These are phyloP conservation scores for Prochilodus magdalenae DNA, from an alignment of 2,113 vertebrate genomes.

Conservation along the genomic window DNA sequence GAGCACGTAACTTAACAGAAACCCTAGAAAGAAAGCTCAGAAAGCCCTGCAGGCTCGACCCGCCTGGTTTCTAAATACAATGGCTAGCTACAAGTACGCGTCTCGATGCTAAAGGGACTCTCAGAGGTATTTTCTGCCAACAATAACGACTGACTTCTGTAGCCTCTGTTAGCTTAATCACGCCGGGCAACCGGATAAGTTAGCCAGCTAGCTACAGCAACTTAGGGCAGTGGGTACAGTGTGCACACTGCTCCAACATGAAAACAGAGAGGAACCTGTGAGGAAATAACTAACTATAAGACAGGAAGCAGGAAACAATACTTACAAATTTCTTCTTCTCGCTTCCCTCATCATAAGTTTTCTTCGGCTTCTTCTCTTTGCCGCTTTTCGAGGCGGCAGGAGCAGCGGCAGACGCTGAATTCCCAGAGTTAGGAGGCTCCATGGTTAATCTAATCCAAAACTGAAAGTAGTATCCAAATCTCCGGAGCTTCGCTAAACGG, in stretches of 20 bases:
- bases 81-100: not conserved
- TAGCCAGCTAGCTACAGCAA: too few species aligned
- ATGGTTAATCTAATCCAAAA: conserved; percentile 57
- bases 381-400: conserved; percentile 67
- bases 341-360: conserved; percentile 77
- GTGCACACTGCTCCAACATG: too few species aligned
- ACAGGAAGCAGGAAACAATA: conserved; percentile 38
- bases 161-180: too few species aligned
- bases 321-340: conserved; percentile 83
- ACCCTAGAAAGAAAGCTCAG: not conserved
- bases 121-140: not conserved
- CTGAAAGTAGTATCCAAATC: not conserved
- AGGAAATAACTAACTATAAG: too few species aligned
- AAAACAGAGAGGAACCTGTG: too few species aligned
- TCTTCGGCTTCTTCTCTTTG: conserved; percentile 82
- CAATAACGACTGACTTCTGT: too few species aligned
- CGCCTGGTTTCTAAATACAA: not conserved
- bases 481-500: not conserved
- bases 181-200: too few species aligned
- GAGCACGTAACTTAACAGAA: not conserved
- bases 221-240: too few species aligned
- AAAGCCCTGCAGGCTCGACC: not conserved
- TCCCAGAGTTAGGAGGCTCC: conserved; percentile 71
- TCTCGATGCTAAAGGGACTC: not conserved
- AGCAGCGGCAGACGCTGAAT: conserved; percentile 67